Percentiles rank a stretch among this genome's conserved stretches.
Conservation (phyloP, 2,113 vertebrate genomes). For the Montifringilla adamsi region DNA sequence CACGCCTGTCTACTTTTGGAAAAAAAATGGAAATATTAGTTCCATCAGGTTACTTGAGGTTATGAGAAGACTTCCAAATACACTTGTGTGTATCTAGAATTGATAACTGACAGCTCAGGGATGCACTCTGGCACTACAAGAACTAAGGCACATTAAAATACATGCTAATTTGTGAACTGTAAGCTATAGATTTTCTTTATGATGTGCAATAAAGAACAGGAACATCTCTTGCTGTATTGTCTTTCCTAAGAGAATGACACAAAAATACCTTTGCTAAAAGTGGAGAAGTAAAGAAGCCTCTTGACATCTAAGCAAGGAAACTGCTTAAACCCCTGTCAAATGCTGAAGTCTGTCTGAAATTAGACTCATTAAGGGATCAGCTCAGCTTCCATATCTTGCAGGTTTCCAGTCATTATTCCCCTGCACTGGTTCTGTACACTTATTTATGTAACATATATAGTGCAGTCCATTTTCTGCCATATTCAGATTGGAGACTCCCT, state of each 20-base stretch:
- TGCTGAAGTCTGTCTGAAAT: neutral
- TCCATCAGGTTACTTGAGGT: neutral
- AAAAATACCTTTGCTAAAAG: neutral
- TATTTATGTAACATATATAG: neutral
- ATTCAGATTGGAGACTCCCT: neutral
- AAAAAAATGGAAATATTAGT: neutral
- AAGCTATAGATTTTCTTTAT: neutral
- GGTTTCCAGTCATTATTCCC: neutral
- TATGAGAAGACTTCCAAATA: neutral
- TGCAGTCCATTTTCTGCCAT: neutral
- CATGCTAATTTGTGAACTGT: neutral
- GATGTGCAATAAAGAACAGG: neutral
- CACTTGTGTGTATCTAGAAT: neutral
- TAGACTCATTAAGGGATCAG: neutral
- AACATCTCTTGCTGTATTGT: neutral
- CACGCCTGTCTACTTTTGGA: neutral
- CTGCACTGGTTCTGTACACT: neutral
- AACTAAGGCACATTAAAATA: neutral
- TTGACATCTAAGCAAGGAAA: neutral
- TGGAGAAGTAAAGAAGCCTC: neutral
- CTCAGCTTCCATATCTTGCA: neutral
- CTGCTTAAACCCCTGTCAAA: neutral
- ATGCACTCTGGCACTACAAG: neutral
- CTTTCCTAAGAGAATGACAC: neutral
- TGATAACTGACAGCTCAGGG: neutral